Base-by-base conservation (phyloP, 2,113 vertebrate species). In the Channa maculata region DNA sequence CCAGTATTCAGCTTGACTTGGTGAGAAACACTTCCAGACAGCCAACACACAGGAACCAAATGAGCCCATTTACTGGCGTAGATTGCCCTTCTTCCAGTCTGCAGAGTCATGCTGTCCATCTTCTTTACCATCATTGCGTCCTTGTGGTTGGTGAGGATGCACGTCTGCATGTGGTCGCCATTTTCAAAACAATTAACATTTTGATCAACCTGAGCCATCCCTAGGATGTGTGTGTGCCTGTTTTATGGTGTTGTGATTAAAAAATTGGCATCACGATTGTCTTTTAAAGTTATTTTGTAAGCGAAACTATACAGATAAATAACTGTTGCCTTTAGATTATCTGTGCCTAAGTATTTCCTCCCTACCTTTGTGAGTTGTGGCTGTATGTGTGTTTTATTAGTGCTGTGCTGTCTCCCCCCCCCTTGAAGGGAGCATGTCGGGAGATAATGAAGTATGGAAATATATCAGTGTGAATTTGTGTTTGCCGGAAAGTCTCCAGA, bases 181-280 rank as follows among this genome's bases (percentile, higher is more conserved):
- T 85, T 85, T 84, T 72, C 55, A 70, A 62, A 84, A 72, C 76
- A 77, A 83, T 83, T 83, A 90, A 87, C 81, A 80, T 85, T 84
- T 88, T 4, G 45, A 61, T 80, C 61, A 60, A 67, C 62, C 8
- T 11, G 41, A 69, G 41, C 65, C 54, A 64, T 82, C 51, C 41
- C 4, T 6, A 3, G 50, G 73, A 57, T 39, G 12, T 75, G 46
- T 65, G 72, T 69, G 54, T 46, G 52, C 75, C 12, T 46, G 6
- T 61, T 52, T 49, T 41, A 2, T 1, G 48, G n/a, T 24, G 9
- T 45, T 6, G 8, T 15, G 43, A 38, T 77, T 69, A 9, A 14
- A 15, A 79, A 34, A 34, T 3, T 6, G 8, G 3, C 6, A 15
- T 62, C 15, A 61, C 52, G 2, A 37, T 46, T 15, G 24, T 52